Percentiles rank a stretch among this genome's conserved stretches.
Conservation (phyloP, 2,797 vertebrate species). For the Erpetoichthys calabaricus region DNA sequence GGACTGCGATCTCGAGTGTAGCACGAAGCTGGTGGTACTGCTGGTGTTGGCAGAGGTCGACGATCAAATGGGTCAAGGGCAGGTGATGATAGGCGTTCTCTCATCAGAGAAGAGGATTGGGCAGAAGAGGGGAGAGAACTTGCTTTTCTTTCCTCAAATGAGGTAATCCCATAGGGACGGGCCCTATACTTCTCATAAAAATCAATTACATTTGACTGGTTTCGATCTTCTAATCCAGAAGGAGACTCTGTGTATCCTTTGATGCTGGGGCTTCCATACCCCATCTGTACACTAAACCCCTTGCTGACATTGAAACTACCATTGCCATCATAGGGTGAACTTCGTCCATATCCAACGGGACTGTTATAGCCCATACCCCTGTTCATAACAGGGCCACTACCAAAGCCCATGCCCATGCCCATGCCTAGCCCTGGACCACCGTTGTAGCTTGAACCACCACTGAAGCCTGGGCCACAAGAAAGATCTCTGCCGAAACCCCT, state of each 20-base stretch:
- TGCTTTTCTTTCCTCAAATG: conserved; percentile 51
- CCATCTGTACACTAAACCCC: too few relatives aligned
- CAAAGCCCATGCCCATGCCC: conserved; percentile 6
- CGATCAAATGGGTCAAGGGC: conserved; percentile 45
- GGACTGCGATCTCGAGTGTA: conserved; percentile 49
- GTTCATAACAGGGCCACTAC: conserved; percentile 11
- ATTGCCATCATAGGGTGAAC: too few relatives aligned
- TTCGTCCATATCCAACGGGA: too few relatives aligned
- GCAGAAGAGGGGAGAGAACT: conserved; percentile 31
- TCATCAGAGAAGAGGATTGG: conserved; percentile 39
- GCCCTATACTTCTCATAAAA: conserved; percentile 71
- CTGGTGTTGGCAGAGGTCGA: conserved; percentile 40
- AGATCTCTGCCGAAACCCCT: conserved; percentile 27
- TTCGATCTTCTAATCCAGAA: conserved; percentile 50
- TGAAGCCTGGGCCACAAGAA: conserved; percentile 43
- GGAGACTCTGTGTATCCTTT: conserved; percentile 46
- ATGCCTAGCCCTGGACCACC: conserved; percentile 38
- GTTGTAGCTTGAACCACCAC: conserved; percentile 44
- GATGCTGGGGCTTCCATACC: conserved; percentile 16
- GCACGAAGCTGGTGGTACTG: conserved; percentile 37
- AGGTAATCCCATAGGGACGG: conserved; percentile 45
- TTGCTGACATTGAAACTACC: too few relatives aligned
- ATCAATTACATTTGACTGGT: conserved; percentile 63
- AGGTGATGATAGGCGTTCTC: conserved; percentile 39
- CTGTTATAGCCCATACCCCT: too few relatives aligned